These are phyloP conservation scores for Anagrus nilaparvatae DNA, from an alignment of 1,140 invertebrate species.

Conservation along the genomic window DNA sequence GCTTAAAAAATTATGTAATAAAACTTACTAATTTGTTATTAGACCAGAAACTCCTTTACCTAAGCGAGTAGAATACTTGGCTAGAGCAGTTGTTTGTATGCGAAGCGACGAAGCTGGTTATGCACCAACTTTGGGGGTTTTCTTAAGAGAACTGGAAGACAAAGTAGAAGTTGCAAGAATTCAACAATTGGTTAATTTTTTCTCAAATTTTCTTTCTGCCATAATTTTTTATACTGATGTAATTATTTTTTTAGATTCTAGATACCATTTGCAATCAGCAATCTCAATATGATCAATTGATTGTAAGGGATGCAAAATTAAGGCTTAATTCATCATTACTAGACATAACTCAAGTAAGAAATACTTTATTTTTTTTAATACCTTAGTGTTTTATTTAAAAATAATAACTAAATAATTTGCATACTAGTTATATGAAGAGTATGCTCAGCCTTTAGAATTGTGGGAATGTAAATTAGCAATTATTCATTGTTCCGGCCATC, in stretches of 20 bases:
- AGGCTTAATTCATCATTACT: slow-evolving; percentile 52
- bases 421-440: slow-evolving; percentile 69
- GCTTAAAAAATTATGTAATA: not conserved
- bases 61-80: slow-evolving; percentile 81
- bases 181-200: slow-evolving; percentile 48
- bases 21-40: slow-evolving; percentile 12
- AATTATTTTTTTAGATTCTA: slow-evolving; percentile 41
- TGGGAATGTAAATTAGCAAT: slow-evolving; percentile 81
- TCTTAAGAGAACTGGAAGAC: slow-evolving; percentile 87
- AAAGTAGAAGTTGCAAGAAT: slow-evolving; percentile 82
- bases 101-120: slow-evolving; percentile 73
- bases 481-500: slow-evolving; percentile 73
- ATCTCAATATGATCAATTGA: slow-evolving; percentile 28
- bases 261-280: slow-evolving; percentile 48
- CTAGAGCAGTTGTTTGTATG: slow-evolving; percentile 90
- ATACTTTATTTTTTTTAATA: slow-evolving; percentile 1
- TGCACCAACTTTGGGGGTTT: slow-evolving; percentile 68
- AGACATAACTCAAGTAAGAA: slow-evolving; percentile 52
- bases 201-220: not conserved
- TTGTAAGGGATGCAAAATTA: slow-evolving; percentile 39
- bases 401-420: not conserved
- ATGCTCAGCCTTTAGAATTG: slow-evolving; percentile 67
- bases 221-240: not conserved
- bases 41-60: slow-evolving; percentile 53
- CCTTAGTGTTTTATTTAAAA: slow-evolving; percentile 12